Conservation (phyloP, 2,797 vertebrate genomes). For the Ctenochaetus hawaiiensis region DNA sequence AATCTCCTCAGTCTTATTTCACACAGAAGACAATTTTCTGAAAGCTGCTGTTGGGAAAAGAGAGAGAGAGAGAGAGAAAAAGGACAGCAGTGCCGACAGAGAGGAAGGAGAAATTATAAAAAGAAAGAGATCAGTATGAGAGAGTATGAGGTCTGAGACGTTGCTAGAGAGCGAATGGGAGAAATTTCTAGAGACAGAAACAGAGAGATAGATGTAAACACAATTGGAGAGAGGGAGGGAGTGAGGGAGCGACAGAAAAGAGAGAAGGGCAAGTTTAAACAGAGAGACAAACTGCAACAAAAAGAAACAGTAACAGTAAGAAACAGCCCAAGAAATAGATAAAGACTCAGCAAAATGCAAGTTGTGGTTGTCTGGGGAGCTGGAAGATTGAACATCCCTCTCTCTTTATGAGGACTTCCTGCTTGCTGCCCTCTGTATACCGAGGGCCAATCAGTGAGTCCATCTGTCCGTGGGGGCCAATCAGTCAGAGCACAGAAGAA, state of each 20-base stretch:
- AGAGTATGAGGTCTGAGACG: slow-evolving; percentile 42
- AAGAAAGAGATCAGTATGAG: slow-evolving; percentile 3
- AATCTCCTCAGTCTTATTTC: slow-evolving; percentile 75
- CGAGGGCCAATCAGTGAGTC: slow-evolving; percentile 68
- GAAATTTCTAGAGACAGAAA: slow-evolving; percentile 42
- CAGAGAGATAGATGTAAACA: slow-evolving; percentile 25
- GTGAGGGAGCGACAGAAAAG: not conserved
- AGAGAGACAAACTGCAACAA: slow-evolving; percentile 39
- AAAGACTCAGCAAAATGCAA: slow-evolving; percentile 53
- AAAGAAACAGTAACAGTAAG: slow-evolving; percentile 38
- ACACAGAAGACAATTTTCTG: slow-evolving; percentile 66
- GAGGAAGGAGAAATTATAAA: slow-evolving; percentile 27
- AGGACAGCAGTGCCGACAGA: slow-evolving; percentile 24
- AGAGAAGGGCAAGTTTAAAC: slow-evolving; percentile 23
- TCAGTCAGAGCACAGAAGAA: slow-evolving; percentile 67
- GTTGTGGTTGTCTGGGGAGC: slow-evolving; percentile 66
- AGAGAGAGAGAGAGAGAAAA: slow-evolving; percentile 32
- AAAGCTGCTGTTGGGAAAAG: slow-evolving; percentile 66
- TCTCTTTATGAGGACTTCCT: slow-evolving; percentile 70
- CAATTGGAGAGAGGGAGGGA: slow-evolving; percentile 17
- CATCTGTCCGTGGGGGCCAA: slow-evolving; percentile 72
- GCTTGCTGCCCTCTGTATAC: slow-evolving; percentile 49
- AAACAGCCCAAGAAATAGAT: slow-evolving; percentile 47
- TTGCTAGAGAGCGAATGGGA: slow-evolving; percentile 34
- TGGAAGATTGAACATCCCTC: slow-evolving; percentile 66